phyloP scores from a whole-genome alignment of 2,888 invertebrate species.

The Synanthedon tipuliformis region DNA sequence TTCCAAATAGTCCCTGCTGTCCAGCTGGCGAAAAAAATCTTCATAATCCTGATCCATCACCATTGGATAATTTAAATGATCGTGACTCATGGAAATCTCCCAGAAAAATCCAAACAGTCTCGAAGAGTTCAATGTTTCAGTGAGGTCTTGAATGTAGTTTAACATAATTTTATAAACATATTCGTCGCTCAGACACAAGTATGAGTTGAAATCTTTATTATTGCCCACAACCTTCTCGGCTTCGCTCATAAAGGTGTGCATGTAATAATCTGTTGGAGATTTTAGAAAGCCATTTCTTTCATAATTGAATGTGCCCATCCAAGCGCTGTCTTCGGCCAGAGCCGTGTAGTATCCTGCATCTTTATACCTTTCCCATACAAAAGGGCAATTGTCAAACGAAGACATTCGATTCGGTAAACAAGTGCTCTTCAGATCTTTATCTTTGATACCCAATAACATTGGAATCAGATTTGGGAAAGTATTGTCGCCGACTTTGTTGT shows the following conservation, averaged over 20 bases:
- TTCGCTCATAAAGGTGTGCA: constrained; percentile 76
- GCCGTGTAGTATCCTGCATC: constrained; percentile 77
- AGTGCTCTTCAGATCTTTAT: constrained; percentile 64
- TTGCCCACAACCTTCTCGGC: constrained; percentile 73
- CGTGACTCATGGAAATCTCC: constrained; percentile 84
- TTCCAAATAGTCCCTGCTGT: constrained; percentile 62
- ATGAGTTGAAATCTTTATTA: constrained; percentile 67
- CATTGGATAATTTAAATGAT: constrained; percentile 78
- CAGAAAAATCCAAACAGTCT: constrained; percentile 84
- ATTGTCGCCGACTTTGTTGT: constrained; percentile 92
- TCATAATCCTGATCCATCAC: constrained; percentile 75
- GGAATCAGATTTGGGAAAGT: constrained; percentile 90
- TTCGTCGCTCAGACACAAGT: constrained; percentile 75
- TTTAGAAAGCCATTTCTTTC: constrained; percentile 75
- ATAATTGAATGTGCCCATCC: constrained; percentile 81
- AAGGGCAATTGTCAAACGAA: constrained; percentile 77
- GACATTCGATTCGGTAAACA: constrained; percentile 68
- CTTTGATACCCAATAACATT: constrained; percentile 76
- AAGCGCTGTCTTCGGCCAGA: constrained; percentile 82
- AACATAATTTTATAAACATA: constrained; percentile 75
- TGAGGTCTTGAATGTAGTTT: constrained; percentile 74
- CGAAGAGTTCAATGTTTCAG: constrained; percentile 58
- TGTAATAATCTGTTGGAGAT: constrained; percentile 84
- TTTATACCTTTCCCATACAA: constrained; percentile 84
- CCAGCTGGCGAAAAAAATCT: constrained; percentile 63